These are phyloP conservation scores for Actinernus sp. DNA, from an alignment of 92 coral and sea anemone species.

Conservation along the genomic window DNA sequence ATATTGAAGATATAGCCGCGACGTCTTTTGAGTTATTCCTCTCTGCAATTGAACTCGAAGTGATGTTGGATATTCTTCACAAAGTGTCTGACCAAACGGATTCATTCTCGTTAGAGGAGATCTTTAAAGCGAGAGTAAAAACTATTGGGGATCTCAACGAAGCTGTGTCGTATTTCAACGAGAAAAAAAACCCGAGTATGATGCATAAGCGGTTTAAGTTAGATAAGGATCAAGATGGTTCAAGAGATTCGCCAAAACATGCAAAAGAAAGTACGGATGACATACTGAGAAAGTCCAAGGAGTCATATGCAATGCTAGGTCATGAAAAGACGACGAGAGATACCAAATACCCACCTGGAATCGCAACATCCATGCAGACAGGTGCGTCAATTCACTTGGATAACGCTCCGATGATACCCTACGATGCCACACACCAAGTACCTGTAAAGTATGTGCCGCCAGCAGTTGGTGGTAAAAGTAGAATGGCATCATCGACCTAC, in stretches of 20 bases:
- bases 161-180: slow-evolving; percentile 13
- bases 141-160: slow-evolving; percentile 19
- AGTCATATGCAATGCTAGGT: not conserved
- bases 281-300: not conserved
- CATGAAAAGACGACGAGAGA: not conserved
- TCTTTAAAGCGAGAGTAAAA: slow-evolving; percentile 31
- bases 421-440: too few relatives aligned
- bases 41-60: slow-evolving; percentile 49
- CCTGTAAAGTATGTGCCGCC: too few relatives aligned
- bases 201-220: slow-evolving; percentile 30
- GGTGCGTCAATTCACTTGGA: too few relatives aligned
- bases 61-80: slow-evolving; percentile 40
- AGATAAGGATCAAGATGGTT: slow-evolving; percentile 1
- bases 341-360: slow-evolving; percentile 14
- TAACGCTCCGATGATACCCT: too few relatives aligned
- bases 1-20: not conserved
- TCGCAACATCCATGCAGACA: too few relatives aligned
- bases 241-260: too few relatives aligned
- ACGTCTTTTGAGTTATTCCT: slow-evolving; percentile 58
- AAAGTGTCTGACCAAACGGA: slow-evolving; percentile 4
- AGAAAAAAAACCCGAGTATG: not conserved
- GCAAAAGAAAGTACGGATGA: not conserved
- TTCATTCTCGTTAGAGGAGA: slow-evolving; percentile 21
- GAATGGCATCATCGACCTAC: too few relatives aligned
- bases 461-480: too few relatives aligned